These are phyloP conservation scores for Atrina japonica DNA, from an alignment of 2,888 invertebrate species.

Conservation along the genomic window DNA sequence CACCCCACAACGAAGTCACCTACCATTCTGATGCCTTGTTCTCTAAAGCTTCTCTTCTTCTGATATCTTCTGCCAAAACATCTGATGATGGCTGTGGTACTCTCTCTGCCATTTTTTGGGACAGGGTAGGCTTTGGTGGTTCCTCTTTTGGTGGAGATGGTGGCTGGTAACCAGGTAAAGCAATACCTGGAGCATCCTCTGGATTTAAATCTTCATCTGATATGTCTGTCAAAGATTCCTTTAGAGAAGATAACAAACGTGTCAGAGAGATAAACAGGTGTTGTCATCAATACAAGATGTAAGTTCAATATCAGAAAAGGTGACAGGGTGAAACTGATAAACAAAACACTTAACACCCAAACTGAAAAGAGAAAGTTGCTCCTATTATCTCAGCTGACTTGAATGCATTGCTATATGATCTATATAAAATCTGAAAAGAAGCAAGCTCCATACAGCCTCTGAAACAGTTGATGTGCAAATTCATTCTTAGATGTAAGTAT, in stretches of 20 bases:
- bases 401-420: too few relatives aligned
- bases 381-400: too few relatives aligned
- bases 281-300: too few relatives aligned
- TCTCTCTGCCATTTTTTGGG: slow-evolving; percentile 67
- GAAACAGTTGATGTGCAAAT: too few relatives aligned
- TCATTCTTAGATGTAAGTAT: too few relatives aligned
- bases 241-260: too few relatives aligned
- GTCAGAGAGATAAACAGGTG: neutral
- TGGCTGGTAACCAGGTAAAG: slow-evolving; percentile 74
- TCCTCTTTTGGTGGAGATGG: slow-evolving; percentile 43
- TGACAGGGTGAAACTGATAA: neutral
- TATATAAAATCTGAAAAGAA: too few relatives aligned
- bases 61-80: slow-evolving; percentile 72
- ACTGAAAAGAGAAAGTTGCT: neutral
- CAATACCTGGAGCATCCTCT: slow-evolving; percentile 67
- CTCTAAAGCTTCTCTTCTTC: slow-evolving; percentile 69
- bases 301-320: neutral
- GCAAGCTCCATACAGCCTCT: too few relatives aligned
- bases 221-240: slow-evolving; percentile 21
- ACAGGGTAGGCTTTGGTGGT: slow-evolving; percentile 53
- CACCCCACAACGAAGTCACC: too few relatives aligned
- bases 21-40: slow-evolving; percentile 76
- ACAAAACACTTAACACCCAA: neutral
- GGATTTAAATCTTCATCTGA: slow-evolving; percentile 56
- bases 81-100: slow-evolving; percentile 59